Evolutionary conservation across 1,140 invertebrate species (phyloP), one percentile per base, ranked within the genome.

Genomic region (Protaetia brevitarsis): DNA sequence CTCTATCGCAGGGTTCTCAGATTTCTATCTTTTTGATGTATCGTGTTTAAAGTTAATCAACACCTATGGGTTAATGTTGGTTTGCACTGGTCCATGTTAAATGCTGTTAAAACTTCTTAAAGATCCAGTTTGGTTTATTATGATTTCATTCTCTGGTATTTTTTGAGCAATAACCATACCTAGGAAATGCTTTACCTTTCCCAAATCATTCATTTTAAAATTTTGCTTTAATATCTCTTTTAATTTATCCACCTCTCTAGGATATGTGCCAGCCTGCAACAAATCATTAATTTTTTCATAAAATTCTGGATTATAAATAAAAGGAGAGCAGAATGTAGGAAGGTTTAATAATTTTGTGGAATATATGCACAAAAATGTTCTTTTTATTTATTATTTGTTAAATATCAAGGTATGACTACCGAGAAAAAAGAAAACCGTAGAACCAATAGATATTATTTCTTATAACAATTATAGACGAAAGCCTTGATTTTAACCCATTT

Each of bases 1-100:
- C 34, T 67, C 66, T 1, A 67, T 26, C n/a, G 63, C 66, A 16
- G 11, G 4, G 56, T 13, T 66, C 28, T 66, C 65, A 3, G 16
- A 21, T 58, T 58, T 26, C 21, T 19, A 8, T 19, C 56, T 58
- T 58, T 21, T 58, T 58, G n/a, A 34, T 7, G n/a, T 23, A 57
- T 62, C 13, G n/a, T 23, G 23, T n/a, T 62, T 37, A 62, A 36
- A 36, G 21, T 62, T 62, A n/a, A n/a, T n/a, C n/a, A 3, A 36
- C n/a, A 10, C 26, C 60, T 31, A 62, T 62, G 13, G 13, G 60
- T 62, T 7, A 11, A 21, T 23, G 31, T 13, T 5, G 60, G 30
- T 21, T 62, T 62, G 23, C 60, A 62, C n/a, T 36, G 19, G 11
- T 16, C 5, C 60, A 36, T 34, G 21, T 62, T 37, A 16, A 36